These are phyloP conservation scores for Acanthurus lineatus DNA, from an alignment of 2,797 vertebrate genomes.

Conservation along the genomic window DNA sequence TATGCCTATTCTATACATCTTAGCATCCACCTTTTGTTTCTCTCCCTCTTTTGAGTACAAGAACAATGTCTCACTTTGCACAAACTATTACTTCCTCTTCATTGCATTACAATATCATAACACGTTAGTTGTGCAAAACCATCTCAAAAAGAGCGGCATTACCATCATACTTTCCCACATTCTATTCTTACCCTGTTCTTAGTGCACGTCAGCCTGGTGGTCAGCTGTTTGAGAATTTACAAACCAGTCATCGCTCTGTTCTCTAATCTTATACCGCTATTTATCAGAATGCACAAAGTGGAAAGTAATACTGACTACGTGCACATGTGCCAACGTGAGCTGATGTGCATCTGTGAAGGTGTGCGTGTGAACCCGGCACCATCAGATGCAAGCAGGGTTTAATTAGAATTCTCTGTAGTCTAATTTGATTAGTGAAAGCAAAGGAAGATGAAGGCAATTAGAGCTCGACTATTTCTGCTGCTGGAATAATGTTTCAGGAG, in stretches of 20 bases:
- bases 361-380: conserved; percentile 44
- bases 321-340: conserved; percentile 34
- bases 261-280: conserved; percentile 30
- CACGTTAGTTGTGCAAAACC: conserved; percentile 45
- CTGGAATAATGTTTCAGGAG: conserved; percentile 74
- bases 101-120: conserved; percentile 26
- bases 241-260: conserved; percentile 37
- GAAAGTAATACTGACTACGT: conserved; percentile 45
- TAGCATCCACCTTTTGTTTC: neutral
- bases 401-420: conserved; percentile 82
- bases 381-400: conserved; percentile 74
- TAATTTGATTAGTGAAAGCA: conserved; percentile 84
- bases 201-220: conserved; percentile 9
- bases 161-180: neutral
- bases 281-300: conserved; percentile 45
- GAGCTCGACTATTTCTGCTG: conserved; percentile 76
- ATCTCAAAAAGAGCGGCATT: conserved; percentile 25
- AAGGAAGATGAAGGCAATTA: conserved; percentile 84
- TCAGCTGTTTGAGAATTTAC: conserved; percentile 38
- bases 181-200: conserved; percentile 23
- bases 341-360: conserved; percentile 29
- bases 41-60: conserved; percentile 8
- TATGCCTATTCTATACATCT: neutral
- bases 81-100: conserved; percentile 3
- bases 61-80: conserved; percentile 4